phyloP scores from a whole-genome alignment of 1,140 invertebrate genomes.

The Nebria ingens region DNA sequence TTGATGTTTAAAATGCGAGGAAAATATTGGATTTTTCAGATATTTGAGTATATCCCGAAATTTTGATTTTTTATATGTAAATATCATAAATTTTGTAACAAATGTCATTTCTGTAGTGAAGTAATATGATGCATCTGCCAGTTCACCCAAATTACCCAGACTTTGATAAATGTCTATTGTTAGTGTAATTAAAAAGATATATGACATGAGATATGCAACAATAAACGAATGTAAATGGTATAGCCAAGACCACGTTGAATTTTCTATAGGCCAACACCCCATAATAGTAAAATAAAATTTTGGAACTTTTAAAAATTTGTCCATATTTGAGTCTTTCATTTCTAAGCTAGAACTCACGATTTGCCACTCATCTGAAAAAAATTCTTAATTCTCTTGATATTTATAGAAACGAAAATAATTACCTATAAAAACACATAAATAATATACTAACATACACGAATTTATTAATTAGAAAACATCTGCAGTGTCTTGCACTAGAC shows the following conservation, averaged over 20 bases:
- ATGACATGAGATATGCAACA: background rate
- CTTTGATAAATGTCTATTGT: background rate
- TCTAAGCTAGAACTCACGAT: background rate
- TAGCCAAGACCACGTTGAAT: background rate
- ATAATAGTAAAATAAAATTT: background rate
- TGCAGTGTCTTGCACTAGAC: too few relatives aligned
- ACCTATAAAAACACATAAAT: too few relatives aligned
- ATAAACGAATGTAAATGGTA: conserved; percentile 1
- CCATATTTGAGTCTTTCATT: background rate
- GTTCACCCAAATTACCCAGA: background rate
- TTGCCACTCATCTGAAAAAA: too few relatives aligned
- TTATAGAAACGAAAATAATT: too few relatives aligned
- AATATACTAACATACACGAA: too few relatives aligned
- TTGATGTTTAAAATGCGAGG: background rate
- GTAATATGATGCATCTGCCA: background rate
- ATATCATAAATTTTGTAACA: background rate
- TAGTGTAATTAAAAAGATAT: background rate
- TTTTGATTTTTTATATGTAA: background rate
- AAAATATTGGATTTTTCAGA: background rate
- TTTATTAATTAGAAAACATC: too few relatives aligned
- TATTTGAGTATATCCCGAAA: background rate
- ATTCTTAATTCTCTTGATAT: too few relatives aligned
- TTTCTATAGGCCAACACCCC: background rate
- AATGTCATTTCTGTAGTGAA: background rate
- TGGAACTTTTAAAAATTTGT: background rate